A percentile compares a stretch with the other conserved stretches of the same genome.
Conservation (phyloP, 2,888 invertebrate species). For the Rhagonycha fulva region DNA sequence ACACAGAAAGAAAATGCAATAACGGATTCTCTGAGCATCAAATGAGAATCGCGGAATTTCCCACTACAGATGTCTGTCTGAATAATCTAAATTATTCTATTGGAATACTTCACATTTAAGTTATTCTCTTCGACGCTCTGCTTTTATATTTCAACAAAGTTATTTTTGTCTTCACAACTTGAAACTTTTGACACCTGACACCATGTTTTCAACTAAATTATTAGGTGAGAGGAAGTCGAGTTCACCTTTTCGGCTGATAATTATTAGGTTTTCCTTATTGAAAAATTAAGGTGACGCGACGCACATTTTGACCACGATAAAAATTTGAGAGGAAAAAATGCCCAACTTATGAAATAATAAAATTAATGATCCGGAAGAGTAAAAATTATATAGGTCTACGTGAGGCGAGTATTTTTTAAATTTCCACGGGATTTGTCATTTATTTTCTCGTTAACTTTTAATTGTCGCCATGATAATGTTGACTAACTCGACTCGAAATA, state of each 20-base stretch:
- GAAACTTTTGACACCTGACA: not conserved
- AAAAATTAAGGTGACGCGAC: not conserved
- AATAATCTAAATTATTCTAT: constrained; percentile 1
- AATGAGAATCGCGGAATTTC: constrained; percentile 1
- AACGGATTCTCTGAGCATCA: not conserved
- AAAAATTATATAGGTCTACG: not conserved
- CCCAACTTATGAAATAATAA: not conserved
- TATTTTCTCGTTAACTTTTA: constrained; percentile 26
- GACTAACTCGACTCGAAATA: constrained; percentile 20
- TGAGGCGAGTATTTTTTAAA: constrained; percentile 4
- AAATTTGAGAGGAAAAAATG: not conserved
- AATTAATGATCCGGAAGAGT: not conserved
- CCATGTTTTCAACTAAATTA: not conserved
- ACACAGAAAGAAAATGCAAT: constrained; percentile 5
- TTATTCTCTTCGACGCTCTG: not conserved
- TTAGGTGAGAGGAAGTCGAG: not conserved
- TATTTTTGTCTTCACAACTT: not conserved
- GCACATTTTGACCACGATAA: not conserved
- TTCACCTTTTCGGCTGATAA: not conserved
- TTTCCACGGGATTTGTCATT: constrained; percentile 19
- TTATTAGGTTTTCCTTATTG: not conserved
- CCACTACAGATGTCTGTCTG: constrained; percentile 1
- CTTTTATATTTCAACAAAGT: not conserved
- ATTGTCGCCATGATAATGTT: constrained; percentile 26
- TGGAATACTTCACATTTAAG: not conserved